Percentiles rank a stretch among this genome's conserved stretches.
Evolutionary conservation across 2,113 vertebrate genomes (phyloP).

Genomic region (Chionomys nivalis): DNA sequence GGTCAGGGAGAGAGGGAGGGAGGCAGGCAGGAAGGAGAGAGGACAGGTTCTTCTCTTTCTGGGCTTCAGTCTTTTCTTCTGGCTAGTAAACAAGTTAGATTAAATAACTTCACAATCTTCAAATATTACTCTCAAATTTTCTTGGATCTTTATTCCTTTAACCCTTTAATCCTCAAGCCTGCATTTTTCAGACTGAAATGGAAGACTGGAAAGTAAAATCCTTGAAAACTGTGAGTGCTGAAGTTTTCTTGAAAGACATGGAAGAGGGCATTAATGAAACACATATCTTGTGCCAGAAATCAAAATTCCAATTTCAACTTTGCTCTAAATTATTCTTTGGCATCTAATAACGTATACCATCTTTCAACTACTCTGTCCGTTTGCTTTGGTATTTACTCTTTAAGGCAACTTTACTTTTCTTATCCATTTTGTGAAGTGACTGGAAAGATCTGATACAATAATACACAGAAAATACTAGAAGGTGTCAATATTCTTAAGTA

Average conservation of each 20-base stretch:
- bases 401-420: background rate
- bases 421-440: background rate
- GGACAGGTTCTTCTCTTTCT: background rate
- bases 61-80: background rate
- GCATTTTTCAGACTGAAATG: background rate
- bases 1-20: too few relatives aligned
- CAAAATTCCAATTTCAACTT: background rate
- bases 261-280: background rate
- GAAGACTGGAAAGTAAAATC: background rate
- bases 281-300: background rate
- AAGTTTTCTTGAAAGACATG: background rate
- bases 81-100: background rate
- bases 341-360: background rate
- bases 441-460: background rate
- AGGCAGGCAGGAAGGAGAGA: too few relatives aligned
- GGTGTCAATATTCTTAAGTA: background rate
- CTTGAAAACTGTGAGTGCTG: background rate
- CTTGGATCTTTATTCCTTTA: background rate
- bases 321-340: background rate
- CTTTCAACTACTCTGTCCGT: background rate
- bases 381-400: background rate
- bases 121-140: background rate
- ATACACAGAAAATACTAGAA: background rate
- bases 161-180: background rate
- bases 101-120: background rate